phyloP scores from a whole-genome alignment of 2,888 invertebrate genomes.

The Drosophila paracracens region DNA sequence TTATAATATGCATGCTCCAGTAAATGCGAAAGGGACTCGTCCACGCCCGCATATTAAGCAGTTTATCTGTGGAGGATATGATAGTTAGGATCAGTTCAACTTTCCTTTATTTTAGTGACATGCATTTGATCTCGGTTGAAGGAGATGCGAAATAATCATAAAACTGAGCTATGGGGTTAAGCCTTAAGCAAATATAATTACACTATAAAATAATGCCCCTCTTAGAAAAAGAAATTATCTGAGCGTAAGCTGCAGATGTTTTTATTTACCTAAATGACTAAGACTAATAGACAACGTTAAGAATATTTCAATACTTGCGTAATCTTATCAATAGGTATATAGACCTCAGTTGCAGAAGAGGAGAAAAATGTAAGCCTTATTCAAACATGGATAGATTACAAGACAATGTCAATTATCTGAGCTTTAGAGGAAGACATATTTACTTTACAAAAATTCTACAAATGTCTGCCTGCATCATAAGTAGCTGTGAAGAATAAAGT shows the following conservation, averaged over 20 bases:
- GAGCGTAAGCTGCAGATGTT: background rate
- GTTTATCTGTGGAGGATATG: conserved; percentile 70
- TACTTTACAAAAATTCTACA: background rate
- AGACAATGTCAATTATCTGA: background rate
- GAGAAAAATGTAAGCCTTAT: background rate
- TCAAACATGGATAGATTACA: background rate
- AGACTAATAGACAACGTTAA: background rate
- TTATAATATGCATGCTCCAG: conserved; percentile 89
- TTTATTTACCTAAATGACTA: background rate
- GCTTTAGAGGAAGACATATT: background rate
- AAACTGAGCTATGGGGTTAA: fast-evolving
- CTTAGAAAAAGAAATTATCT: background rate
- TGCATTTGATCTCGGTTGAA: background rate
- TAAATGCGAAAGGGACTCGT: conserved; percentile 86
- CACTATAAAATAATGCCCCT: background rate
- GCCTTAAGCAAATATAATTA: background rate
- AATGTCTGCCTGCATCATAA: background rate
- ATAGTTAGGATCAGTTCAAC: background rate
- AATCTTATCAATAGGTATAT: background rate
- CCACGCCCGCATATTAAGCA: conserved; percentile 79
- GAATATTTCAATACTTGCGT: background rate
- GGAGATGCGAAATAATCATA: background rate
- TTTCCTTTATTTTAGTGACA: background rate
- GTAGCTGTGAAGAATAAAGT: background rate
- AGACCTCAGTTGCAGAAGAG: background rate